These are phyloP conservation scores for Copidosoma aretas DNA, from an alignment of 2,888 invertebrate species.

Conservation along the genomic window DNA sequence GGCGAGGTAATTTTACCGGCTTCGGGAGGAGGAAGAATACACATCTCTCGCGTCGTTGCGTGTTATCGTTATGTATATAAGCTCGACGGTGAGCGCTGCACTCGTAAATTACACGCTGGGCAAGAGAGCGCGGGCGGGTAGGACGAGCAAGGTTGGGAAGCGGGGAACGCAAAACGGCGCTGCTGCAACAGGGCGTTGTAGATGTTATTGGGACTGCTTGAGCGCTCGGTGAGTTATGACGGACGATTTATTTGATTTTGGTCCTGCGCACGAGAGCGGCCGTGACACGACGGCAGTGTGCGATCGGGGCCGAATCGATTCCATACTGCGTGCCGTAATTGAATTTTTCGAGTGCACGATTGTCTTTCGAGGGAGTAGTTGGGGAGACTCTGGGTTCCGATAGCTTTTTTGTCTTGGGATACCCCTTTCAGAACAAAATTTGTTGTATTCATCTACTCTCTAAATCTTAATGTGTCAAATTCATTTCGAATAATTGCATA, in stretches of 20 bases:
- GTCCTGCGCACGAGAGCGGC: constrained; percentile 19
- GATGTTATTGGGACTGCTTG: constrained; percentile 15
- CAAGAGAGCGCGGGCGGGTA: constrained; percentile 2
- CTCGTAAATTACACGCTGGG: constrained; percentile 34
- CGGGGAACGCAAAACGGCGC: not conserved
- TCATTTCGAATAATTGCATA: too few relatives aligned
- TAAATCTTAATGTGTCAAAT: too few relatives aligned
- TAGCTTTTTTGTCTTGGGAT: too few relatives aligned
- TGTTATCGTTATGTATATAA: constrained; percentile 32
- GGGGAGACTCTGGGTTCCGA: not conserved
- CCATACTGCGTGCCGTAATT: constrained; percentile 29
- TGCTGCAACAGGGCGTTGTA: constrained; percentile 33
- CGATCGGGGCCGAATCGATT: constrained; percentile 26
- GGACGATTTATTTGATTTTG: constrained; percentile 35
- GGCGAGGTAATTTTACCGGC: constrained; percentile 39
- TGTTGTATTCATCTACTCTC: too few relatives aligned
- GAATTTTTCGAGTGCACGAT: constrained; percentile 16
- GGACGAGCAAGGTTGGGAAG: not conserved
- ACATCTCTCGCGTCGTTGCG: constrained; percentile 17
- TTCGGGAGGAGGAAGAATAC: not conserved
- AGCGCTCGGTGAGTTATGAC: constrained; percentile 33
- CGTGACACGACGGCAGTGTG: not conserved
- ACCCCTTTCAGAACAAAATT: too few relatives aligned
- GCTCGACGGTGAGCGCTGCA: constrained; percentile 4
- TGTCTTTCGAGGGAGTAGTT: constrained; percentile 24